Percentiles rank a stretch among this genome's conserved stretches.
These are phyloP conservation scores for Schizaphis graminum DNA, from an alignment of 2,888 invertebrate species.

Conservation along the genomic window DNA sequence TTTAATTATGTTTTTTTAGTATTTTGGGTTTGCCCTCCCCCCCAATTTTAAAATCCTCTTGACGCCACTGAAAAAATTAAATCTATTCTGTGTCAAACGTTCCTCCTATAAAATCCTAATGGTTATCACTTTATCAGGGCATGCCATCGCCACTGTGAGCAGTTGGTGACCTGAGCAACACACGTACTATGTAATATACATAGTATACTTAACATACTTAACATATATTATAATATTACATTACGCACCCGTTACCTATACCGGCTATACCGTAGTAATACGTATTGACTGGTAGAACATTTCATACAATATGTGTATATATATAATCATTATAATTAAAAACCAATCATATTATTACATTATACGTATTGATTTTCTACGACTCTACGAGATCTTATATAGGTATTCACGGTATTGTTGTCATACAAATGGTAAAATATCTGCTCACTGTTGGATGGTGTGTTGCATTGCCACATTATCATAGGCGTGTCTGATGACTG, in stretches of 20 bases:
- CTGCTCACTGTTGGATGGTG: neutral
- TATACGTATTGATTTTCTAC: neutral
- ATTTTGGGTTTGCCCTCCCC: no score
- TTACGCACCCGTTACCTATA: neutral
- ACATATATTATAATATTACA: neutral
- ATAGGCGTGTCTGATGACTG: constrained; percentile 28
- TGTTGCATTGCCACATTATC: constrained; percentile 42
- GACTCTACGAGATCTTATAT: neutral
- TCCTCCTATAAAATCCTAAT: no score
- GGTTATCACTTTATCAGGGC: no score
- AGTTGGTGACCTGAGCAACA: no score
- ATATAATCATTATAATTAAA: neutral
- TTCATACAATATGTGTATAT: neutral
- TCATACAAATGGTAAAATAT: neutral
- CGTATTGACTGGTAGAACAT: neutral
- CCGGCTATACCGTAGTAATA: neutral
- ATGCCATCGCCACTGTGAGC: no score
- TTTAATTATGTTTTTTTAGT: no score
- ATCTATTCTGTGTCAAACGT: no score
- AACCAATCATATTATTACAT: neutral
- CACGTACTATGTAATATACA: no score
- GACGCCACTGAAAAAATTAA: no score
- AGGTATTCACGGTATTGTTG: neutral
- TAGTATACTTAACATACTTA: no score
- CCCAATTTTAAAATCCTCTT: no score